These are phyloP conservation scores for Drosophila merina DNA, from an alignment of 2,888 invertebrate species.

Conservation along the genomic window DNA sequence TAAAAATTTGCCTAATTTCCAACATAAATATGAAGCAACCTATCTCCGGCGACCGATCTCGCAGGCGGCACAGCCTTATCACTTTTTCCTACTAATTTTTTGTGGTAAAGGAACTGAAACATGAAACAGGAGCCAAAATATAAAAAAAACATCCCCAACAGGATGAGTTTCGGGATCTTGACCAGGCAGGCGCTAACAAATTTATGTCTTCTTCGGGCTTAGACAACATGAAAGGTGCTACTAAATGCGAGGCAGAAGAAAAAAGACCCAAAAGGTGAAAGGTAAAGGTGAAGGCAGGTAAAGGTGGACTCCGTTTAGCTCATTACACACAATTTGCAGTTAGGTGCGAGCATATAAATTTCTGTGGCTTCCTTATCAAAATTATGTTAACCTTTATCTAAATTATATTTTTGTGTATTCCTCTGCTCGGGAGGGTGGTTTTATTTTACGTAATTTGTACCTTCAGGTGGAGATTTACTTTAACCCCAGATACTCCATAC, in stretches of 20 bases:
- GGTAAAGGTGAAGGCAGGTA: conserved; percentile 30
- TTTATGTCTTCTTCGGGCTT: conserved; percentile 76
- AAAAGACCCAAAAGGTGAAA: conserved; percentile 5
- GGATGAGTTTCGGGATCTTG: conserved; percentile 54
- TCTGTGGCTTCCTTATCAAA: conserved; percentile 62
- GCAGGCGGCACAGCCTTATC: conserved; percentile 62
- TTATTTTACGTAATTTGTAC: conserved; percentile 43
- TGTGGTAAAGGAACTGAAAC: conserved; percentile 47
- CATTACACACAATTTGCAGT: conserved; percentile 82
- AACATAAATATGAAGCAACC: conserved; percentile 77
- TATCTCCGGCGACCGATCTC: conserved; percentile 80
- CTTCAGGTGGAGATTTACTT: conserved; percentile 17
- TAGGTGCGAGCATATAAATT: conserved; percentile 83
- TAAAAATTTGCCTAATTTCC: conserved; percentile 82
- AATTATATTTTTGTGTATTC: conserved; percentile 68
- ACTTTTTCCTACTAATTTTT: conserved; percentile 60
- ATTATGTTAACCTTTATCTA: conserved; percentile 76
- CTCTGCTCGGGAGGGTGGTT: neutral
- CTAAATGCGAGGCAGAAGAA: conserved; percentile 55
- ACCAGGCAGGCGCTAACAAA: conserved; percentile 74
- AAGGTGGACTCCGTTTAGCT: conserved; percentile 75
- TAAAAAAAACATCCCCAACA: conserved; percentile 60
- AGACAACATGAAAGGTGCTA: conserved; percentile 71
- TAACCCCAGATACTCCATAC: neutral
- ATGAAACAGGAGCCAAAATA: conserved; percentile 26